Base-by-base conservation (phyloP, 2,888 invertebrate species). In the Sabatieria punctata region DNA sequence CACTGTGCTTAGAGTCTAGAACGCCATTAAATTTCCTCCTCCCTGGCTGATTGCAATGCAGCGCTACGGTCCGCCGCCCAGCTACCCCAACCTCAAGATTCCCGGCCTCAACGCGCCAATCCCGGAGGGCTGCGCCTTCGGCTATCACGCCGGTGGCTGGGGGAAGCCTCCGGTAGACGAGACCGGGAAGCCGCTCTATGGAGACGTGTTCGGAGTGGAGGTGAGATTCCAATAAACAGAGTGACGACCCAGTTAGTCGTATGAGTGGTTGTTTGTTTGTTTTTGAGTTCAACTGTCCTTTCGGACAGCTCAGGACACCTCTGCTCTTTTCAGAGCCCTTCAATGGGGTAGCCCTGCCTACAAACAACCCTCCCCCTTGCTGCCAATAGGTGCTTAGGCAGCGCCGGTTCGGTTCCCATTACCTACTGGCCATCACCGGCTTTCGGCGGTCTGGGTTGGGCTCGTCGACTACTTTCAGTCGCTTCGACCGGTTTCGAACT, bases 101-200 rank as follows among this genome's bases (percentile, higher is more conserved):
- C 85, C 93, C 0, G 95, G 95, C 0, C 72, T 97, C 4, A 97
- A 95, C 72, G 91, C 93, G 1, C 91, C 95, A 1, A 97, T 97
- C 58, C 97, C 97, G 0, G 95, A 72, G 59, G 63, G 81, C 1
- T 95, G 93, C 63, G 83, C 89, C 0, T 97, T 97, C 68, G 97
- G 97, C 19, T 97, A 97, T 69, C 95, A 97, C 71, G 93, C 95
- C 1, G 97, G 91, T 35, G 95, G 95, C 24, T 97, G 95, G 95
- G 95, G 97, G 50, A 97, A 97, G 67, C 97, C 97, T 13, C 97
- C 97, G 0, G 97, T 97, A 0, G 97, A 97, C 69, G 95, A 95
- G 69, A 81, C 80, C 51, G 97, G 97, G 33, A 83, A 89, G 66
- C 97, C 97, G 1, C 71, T 97, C 1, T 99, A 99, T 65, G 97